Evolutionary conservation across 1,140 invertebrate species (phyloP).

Genomic region (Papilio glaucus): DNA sequence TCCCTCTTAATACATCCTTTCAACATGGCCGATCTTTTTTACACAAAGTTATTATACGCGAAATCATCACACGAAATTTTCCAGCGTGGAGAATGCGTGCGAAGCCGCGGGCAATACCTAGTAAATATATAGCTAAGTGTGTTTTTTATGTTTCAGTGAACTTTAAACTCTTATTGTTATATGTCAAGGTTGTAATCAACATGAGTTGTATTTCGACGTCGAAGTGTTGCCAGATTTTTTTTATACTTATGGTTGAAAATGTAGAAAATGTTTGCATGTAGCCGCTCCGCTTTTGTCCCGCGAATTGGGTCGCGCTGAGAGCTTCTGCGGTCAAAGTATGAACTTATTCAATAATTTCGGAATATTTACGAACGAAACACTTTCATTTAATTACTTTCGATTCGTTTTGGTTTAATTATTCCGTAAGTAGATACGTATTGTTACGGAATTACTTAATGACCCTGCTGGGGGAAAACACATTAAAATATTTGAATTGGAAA

Average conservation of each 20-base stretch:
- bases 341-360: constrained; percentile 5
- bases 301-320: constrained; percentile 10
- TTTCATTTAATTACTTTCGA: constrained; percentile 2
- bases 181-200: constrained; percentile 15
- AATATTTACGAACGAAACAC: constrained; percentile 1
- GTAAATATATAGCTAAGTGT: no score
- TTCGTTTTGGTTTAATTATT: not conserved
- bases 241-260: not conserved
- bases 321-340: not conserved
- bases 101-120: no score
- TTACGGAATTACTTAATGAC: no score
- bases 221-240: not conserved
- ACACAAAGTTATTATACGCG: no score
- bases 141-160: no score
- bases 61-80: no score
- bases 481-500: no score
- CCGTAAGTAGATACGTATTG: no score
- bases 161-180: not conserved
- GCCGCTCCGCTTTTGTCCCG: not conserved
- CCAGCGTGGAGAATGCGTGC: no score
- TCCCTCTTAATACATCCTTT: no score
- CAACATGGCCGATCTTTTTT: no score
- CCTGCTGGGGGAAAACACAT: no score
- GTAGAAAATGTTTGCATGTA: constrained; percentile 7
- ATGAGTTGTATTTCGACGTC: not conserved